Conservation (phyloP, 2,113 vertebrate genomes). For the Megatriorchis doriae region DNA sequence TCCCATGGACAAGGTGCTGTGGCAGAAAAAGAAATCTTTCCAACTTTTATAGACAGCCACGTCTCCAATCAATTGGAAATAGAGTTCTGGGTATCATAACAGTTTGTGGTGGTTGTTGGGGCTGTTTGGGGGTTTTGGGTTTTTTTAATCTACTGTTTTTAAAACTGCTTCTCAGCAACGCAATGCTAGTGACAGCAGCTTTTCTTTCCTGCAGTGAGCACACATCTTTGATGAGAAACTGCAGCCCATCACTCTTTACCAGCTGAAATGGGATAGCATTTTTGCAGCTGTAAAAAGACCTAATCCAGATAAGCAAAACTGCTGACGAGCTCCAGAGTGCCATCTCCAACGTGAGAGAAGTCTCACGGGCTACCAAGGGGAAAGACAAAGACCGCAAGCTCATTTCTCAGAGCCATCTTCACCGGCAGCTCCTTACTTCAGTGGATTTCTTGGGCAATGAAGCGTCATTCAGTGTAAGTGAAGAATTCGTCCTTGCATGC, state of each 20-base stretch:
- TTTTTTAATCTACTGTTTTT: background rate
- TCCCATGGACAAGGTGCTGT: background rate
- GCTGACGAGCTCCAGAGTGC: background rate
- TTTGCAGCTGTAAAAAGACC: background rate
- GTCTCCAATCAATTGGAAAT: background rate
- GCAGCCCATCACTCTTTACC: background rate
- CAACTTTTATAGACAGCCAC: rapidly evolving
- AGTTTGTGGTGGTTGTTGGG: no score
- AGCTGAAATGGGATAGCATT: background rate
- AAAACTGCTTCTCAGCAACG: background rate
- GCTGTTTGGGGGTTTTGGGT: no score
- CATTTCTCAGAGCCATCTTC: background rate
- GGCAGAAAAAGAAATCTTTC: background rate
- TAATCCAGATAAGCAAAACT: background rate
- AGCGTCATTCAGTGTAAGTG: background rate
- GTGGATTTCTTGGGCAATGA: background rate
- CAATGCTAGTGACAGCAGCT: background rate
- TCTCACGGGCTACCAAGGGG: background rate
- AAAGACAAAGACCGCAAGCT: background rate
- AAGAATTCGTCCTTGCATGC: background rate
- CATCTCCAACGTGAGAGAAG: rapidly evolving
- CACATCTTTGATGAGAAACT: rapidly evolving
- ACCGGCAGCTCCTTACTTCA: background rate
- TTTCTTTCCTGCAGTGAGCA: background rate
- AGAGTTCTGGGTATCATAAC: background rate